Evolutionary conservation across 2,113 vertebrate species (phyloP).

Genomic region (Atlantisia rogersi): DNA sequence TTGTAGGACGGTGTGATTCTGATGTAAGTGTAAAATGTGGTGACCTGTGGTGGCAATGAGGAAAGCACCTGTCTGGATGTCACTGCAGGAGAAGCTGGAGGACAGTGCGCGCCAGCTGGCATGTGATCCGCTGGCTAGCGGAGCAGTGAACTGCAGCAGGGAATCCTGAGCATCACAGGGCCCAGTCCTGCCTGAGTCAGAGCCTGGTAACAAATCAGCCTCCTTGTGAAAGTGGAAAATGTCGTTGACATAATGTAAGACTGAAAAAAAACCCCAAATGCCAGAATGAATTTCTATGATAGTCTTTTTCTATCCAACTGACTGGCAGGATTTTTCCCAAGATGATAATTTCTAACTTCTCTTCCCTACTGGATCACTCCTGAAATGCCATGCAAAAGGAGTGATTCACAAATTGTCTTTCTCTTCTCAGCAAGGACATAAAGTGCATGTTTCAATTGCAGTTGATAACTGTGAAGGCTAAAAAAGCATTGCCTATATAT

Average conservation of each 20-base stretch:
- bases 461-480: background rate
- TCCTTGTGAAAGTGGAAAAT: background rate
- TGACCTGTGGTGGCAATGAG: background rate
- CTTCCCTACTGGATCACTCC: background rate
- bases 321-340: background rate
- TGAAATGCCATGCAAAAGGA: background rate
- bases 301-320: background rate
- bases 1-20: background rate
- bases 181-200: background rate
- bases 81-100: background rate
- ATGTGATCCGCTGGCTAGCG: rapidly evolving
- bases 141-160: rapidly evolving
- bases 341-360: background rate
- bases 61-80: background rate
- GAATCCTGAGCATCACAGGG: background rate
- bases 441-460: background rate
- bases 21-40: background rate
- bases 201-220: background rate
- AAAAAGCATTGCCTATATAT: background rate
- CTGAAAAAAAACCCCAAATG: background rate
- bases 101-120: background rate
- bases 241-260: background rate
- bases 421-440: background rate
- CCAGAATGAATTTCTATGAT: background rate
- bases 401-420: background rate